These are phyloP conservation scores for Leptinotarsa juncta DNA, from an alignment of 2,888 invertebrate genomes.

Conservation along the genomic window DNA sequence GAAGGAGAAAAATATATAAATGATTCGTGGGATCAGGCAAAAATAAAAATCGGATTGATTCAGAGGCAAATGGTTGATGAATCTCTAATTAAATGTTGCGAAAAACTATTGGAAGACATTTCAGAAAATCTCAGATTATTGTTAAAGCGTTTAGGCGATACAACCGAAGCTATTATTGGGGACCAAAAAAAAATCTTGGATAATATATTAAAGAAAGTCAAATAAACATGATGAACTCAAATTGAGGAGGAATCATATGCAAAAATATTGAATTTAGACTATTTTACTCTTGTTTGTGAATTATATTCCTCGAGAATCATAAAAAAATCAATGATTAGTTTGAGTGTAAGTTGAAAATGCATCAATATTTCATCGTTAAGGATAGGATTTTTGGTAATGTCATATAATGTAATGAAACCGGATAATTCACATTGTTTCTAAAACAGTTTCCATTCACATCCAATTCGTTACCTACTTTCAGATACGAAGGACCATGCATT, in stretches of 20 bases:
- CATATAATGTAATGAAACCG: too few species aligned
- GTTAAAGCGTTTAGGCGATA: not conserved
- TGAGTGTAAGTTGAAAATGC: too few species aligned
- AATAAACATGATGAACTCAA: not conserved
- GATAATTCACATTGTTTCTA: too few species aligned
- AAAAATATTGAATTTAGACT: not conserved
- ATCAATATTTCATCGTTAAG: too few species aligned
- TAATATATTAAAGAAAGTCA: not conserved
- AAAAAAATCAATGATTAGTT: too few species aligned
- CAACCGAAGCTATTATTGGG: not conserved
- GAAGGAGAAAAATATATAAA: not conserved
- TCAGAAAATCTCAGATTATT: not conserved
- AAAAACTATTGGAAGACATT: not conserved
- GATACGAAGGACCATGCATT: too few species aligned
- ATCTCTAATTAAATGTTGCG: too few species aligned
- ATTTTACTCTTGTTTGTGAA: too few species aligned
- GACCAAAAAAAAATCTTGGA: not conserved
- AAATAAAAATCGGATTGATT: not conserved
- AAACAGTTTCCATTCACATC: too few species aligned
- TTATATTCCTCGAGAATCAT: too few species aligned
- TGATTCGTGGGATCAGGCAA: not conserved
- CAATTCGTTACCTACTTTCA: too few species aligned
- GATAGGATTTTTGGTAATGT: too few species aligned
- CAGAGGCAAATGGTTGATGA: not conserved
- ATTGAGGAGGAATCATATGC: not conserved